These are phyloP conservation scores for Capromys pilorides DNA, from an alignment of 2,797 vertebrate genomes.

Conservation along the genomic window DNA sequence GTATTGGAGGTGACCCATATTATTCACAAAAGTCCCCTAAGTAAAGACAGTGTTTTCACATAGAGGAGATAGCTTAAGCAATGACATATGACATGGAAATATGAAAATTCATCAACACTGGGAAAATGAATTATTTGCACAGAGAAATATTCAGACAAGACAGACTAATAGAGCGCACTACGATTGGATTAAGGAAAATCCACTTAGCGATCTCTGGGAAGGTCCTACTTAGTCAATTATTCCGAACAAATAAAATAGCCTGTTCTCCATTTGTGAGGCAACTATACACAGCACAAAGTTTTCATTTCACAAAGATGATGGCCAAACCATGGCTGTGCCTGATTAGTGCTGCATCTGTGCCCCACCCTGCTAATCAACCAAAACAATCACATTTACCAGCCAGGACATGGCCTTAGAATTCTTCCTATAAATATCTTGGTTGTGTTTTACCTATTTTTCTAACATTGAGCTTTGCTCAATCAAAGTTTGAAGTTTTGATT, in stretches of 20 bases:
- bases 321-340: neutral
- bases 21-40: slow-evolving; percentile 1
- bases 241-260: neutral
- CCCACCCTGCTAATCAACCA: neutral
- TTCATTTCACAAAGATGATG: neutral
- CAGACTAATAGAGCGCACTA: neutral
- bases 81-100: neutral
- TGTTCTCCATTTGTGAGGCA: neutral
- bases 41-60: neutral
- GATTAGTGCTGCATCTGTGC: neutral
- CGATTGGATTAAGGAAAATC: neutral
- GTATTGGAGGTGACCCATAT: neutral
- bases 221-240: neutral
- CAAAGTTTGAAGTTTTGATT: slow-evolving; percentile 26
- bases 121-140: neutral
- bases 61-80: slow-evolving; percentile 16
- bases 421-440: neutral
- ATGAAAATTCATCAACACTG: neutral
- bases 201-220: neutral
- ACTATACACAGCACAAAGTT: neutral
- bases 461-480: neutral
- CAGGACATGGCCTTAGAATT: neutral
- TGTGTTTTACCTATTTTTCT: neutral
- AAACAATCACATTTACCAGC: neutral
- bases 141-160: slow-evolving; percentile 18